Evolutionary conservation across 2,113 vertebrate species (phyloP), one percentile per base, ranked within the genome.

Genomic region (Anas platyrhynchos): DNA sequence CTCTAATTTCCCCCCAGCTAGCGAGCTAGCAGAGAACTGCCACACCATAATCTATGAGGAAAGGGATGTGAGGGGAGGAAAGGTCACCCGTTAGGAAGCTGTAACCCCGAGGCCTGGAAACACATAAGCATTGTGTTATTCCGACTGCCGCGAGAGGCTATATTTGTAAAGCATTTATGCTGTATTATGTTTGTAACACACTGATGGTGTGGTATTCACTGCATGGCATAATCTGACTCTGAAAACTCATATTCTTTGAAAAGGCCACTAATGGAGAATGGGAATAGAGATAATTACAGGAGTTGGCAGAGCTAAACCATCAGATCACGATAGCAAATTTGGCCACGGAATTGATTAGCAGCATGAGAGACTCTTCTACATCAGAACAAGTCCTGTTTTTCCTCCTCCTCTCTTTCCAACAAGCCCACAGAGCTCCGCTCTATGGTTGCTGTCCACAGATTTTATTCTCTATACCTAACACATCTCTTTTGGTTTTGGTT

Each of bases 311-410:
- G 69, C 82, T 93, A 81, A 97, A 73, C 89, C 92, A 82, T 91
- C 83, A 92, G 90, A 95, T 94, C 90, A 96, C 95, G 96, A 96
- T 96, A 94, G 94, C 86, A 91, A 96, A 92, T 96, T 92, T 97
- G 95, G 95, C 93, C 67, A 87, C 86, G 0, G 15, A 95, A 83
- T 44, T 87, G 87, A 96, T 95, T 88, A 94, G 91, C 91, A 94
- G 76, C 76, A 95, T 44, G 62, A 97, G 74, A 95, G 83, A 93
- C 83, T 84, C 73, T 92, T 95, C 88, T 95, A 41, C 88, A 96
- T 11, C 38, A 92, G 91, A 88, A 88, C 62, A 83, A 86, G 29
- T 94, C 96, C 85, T 94, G 78, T 91, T 95, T 96, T 95, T 94
- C 8, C 68, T 62, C 58, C 63, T 80, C 23, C 26, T 93, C 18